Evolutionary conservation across 2,888 invertebrate species (phyloP).

Genomic region (Drosophila monieri): DNA sequence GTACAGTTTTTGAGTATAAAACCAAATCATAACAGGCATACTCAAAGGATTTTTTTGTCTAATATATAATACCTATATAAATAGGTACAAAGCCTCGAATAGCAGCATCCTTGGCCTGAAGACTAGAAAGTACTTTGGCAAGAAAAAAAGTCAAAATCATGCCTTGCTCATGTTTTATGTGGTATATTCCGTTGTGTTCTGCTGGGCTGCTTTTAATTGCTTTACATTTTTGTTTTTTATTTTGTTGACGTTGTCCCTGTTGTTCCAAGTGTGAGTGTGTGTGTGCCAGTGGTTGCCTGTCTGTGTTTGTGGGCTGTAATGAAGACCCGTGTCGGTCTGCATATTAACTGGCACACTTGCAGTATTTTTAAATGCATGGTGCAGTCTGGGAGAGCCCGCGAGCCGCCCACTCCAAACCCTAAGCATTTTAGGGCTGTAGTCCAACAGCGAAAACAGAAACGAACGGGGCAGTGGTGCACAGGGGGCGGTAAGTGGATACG

Average conservation of each 20-base stretch:
- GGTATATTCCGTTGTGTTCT: constrained; percentile 72
- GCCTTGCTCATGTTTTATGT: constrained; percentile 76
- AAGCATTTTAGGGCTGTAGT: constrained; percentile 75
- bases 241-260: constrained; percentile 51
- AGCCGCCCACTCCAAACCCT: constrained; percentile 30
- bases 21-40: no score
- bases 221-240: constrained; percentile 78
- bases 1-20: no score
- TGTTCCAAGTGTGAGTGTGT: constrained; percentile 9
- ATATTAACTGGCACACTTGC: constrained; percentile 75
- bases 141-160: constrained; percentile 71
- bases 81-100: not conserved
- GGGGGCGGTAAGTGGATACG: not conserved
- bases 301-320: constrained; percentile 62
- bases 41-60: no score
- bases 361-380: constrained; percentile 70
- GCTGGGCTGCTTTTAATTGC: constrained; percentile 77
- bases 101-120: constrained; percentile 5
- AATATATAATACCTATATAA: no score
- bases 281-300: constrained; percentile 14
- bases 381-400: not conserved
- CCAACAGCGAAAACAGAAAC: constrained; percentile 67
- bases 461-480: not conserved
- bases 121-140: constrained; percentile 24
- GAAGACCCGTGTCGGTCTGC: constrained; percentile 71